These are phyloP conservation scores for Incurvaria masculella DNA, from an alignment of 2,888 invertebrate genomes.

Conservation along the genomic window DNA sequence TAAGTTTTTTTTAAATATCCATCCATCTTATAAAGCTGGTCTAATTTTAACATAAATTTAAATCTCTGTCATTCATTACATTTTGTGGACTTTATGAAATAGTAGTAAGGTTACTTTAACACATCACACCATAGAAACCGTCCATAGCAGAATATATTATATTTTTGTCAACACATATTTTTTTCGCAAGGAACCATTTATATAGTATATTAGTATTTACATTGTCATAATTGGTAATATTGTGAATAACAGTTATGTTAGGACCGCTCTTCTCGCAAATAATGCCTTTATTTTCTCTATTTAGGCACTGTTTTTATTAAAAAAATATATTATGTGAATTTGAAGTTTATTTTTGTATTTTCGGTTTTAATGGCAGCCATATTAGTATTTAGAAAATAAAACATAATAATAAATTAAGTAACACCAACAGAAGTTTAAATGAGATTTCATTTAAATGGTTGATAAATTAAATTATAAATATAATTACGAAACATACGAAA, in stretches of 20 bases:
- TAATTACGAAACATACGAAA: not conserved
- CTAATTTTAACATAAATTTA: not conserved
- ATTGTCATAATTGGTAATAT: no score
- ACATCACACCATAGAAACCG: not conserved
- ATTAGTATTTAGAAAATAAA: not conserved
- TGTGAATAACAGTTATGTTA: no score
- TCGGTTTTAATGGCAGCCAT: not conserved
- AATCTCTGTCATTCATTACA: not conserved
- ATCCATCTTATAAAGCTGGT: constrained; percentile 1
- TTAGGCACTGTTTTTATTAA: no score
- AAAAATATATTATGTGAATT: no score
- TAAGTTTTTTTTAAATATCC: constrained; percentile 17
- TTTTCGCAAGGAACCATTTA: no score
- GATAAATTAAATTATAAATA: no score
- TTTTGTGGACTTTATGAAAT: constrained; percentile 6
- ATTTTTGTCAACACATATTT: not conserved
- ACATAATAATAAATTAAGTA: no score
- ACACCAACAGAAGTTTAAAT: no score
- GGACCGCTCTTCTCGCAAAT: no score
- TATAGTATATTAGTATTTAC: no score
- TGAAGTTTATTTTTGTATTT: not conserved
- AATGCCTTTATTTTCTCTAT: no score
- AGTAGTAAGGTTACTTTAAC: constrained; percentile 3
- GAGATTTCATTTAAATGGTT: no score
- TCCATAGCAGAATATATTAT: not conserved